Percentiles rank a stretch among this genome's conserved stretches.
These are phyloP conservation scores for Troglohyphantes excavatus DNA, from an alignment of 2,888 invertebrate genomes.

Conservation along the genomic window DNA sequence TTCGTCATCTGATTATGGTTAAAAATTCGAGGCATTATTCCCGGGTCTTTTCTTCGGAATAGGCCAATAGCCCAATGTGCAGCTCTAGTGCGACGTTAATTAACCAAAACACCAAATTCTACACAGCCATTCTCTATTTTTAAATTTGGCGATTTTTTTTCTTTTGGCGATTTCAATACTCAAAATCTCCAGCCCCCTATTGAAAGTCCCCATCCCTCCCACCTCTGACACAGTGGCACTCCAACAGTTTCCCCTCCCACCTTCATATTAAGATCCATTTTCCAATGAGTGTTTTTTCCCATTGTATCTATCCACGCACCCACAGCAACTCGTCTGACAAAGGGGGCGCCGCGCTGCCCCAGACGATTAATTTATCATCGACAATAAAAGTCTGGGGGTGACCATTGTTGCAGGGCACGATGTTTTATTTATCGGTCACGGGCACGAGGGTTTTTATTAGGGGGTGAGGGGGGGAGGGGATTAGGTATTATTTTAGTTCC, in stretches of 20 bases:
- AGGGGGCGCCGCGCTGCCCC: conserved; percentile 43
- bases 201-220: not conserved
- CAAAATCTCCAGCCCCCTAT: not conserved
- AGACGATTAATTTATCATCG: conserved; percentile 73
- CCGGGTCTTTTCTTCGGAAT: too few relatives aligned
- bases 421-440: conserved; percentile 68
- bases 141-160: too few relatives aligned
- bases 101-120: too few relatives aligned
- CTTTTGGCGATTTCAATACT: too few relatives aligned
- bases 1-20: too few relatives aligned
- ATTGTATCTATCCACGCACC: not conserved
- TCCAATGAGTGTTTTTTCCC: conserved; percentile 7
- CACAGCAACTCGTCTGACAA: conserved; percentile 17
- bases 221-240: too few relatives aligned
- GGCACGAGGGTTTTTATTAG: conserved; percentile 43
- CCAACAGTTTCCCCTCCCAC: not conserved
- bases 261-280: conserved; percentile 28
- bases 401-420: not conserved
- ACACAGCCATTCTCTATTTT: too few relatives aligned
- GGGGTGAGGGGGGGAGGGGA: too few relatives aligned
- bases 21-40: too few relatives aligned
- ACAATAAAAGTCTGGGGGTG: conserved; percentile 58
- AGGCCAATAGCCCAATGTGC: too few relatives aligned
- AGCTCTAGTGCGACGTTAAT: too few relatives aligned
- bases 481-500: conserved; percentile 43